Evolutionary conservation across 2,888 invertebrate species (phyloP).

Genomic region (Catonia carolina): DNA sequence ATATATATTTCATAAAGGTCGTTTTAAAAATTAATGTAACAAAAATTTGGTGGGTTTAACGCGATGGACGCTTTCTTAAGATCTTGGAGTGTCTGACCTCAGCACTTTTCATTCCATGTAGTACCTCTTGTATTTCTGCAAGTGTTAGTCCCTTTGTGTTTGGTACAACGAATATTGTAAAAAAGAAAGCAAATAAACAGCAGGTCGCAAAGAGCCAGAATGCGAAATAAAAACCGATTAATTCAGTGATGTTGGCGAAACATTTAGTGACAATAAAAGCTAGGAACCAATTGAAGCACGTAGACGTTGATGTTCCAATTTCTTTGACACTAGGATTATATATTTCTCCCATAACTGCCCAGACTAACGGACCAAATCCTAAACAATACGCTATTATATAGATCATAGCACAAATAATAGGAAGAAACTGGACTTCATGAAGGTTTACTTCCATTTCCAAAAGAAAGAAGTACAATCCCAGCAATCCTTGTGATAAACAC

Average conservation of each 20-base stretch:
- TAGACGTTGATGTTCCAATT: constrained; percentile 66
- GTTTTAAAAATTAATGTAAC: no score
- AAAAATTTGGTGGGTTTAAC: no score
- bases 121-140: constrained; percentile 31
- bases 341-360: constrained; percentile 77
- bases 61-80: no score
- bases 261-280: constrained; percentile 69
- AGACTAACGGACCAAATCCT: constrained; percentile 69
- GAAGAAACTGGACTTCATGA: no score
- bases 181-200: constrained; percentile 58
- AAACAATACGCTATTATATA: constrained; percentile 23
- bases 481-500: background rate
- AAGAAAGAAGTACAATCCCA: no score
- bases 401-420: no score
- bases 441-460: no score
- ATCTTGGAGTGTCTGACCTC: no score
- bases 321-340: constrained; percentile 73
- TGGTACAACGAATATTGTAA: constrained; percentile 66
- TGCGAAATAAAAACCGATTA: constrained; percentile 56
- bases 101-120: constrained; percentile 72
- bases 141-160: constrained; percentile 31
- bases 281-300: constrained; percentile 68
- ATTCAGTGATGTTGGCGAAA: constrained; percentile 51
- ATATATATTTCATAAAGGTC: no score
- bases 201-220: constrained; percentile 66